Evolutionary conservation across 2,797 vertebrate genomes (phyloP), one percentile per base, ranked within the genome.

Genomic region (Eulemur rubriventer): DNA sequence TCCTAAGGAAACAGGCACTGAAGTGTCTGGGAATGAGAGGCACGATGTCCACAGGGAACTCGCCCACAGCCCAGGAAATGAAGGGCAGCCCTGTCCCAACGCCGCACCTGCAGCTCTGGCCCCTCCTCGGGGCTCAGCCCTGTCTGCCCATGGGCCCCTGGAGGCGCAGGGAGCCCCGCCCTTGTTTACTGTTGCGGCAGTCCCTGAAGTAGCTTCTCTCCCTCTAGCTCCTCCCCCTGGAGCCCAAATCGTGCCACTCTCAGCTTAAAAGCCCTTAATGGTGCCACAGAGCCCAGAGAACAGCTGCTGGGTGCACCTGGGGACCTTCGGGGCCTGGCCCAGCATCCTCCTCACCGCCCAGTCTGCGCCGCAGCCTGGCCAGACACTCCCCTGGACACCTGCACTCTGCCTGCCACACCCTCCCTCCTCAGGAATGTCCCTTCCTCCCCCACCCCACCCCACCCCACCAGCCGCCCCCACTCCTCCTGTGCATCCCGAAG

Each of bases 301-400:
- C 33, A n/a, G 46, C 20, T 52, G 57, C 46, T 14, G n/a, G 43
- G n/a, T 1, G 0, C 0, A 1, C 13, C 28, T 3, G 2, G 20
- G 57, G 35, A 5, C 13, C 13, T 17, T 26, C 0, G 2, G 41
- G 67, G 6, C 3, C 33, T 13, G 41, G 22, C 7, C 43, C 69
- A 11, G 16, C n/a, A 33, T 26, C 33, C 67, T 61, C 17, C n/a
- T 26, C 67, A 38, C 1, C 4, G 0, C 63, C 20, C 2, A 0
- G 10, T 8, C 63, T 10, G 41, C 14, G n/a, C 13, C 10, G 6
- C 18, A 20, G 26, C 52, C 52, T 61, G 12, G 4, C 35, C 12
- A 46, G 24, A 38, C 52, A 14, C n/a, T n/a, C 24, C 46, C 9
- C 38, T 5, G 35, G n/a, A 14, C n/a, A 30, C 26, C 61, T 24